phyloP scores from a whole-genome alignment of 2,888 invertebrate species.

The Frankliniella intonsa region DNA sequence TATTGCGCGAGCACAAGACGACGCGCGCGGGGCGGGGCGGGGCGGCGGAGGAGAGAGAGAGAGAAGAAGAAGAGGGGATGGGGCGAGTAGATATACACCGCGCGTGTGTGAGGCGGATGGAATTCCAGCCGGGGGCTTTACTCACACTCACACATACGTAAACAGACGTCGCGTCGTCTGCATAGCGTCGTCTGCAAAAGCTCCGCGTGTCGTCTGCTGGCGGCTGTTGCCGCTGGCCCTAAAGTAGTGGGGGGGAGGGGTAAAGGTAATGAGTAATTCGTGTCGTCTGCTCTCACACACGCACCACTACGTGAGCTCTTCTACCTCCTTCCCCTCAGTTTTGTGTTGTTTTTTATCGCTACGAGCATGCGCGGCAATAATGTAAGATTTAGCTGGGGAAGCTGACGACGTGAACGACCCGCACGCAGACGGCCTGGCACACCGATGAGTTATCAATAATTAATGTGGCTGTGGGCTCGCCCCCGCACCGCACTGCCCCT shows the following conservation, averaged over 20 bases:
- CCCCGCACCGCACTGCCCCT: neutral
- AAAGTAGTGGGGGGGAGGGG: too few species aligned
- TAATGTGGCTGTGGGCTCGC: neutral
- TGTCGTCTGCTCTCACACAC: neutral
- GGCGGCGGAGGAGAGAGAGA: neutral
- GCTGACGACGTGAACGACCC: neutral
- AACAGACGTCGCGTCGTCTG: neutral
- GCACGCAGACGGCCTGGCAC: neutral
- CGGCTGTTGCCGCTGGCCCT: too few species aligned
- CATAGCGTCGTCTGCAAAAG: too few species aligned
- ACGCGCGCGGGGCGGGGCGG: neutral
- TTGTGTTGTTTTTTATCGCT: neutral
- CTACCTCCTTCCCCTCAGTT: too few species aligned
- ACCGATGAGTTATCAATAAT: neutral
- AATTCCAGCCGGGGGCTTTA: neutral
- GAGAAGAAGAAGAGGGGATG: neutral
- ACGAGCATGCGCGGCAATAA: neutral
- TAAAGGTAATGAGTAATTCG: too few species aligned
- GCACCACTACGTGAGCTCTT: neutral
- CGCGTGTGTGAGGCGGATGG: neutral
- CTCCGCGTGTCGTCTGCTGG: too few species aligned
- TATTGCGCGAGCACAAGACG: conserved; percentile 14
- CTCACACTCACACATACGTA: conserved; percentile 1
- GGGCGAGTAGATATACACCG: neutral
- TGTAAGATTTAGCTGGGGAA: neutral